Evolutionary conservation across 92 coral and sea anemone genomes (phyloP).

Genomic region (Epizoanthus illoricatus): DNA sequence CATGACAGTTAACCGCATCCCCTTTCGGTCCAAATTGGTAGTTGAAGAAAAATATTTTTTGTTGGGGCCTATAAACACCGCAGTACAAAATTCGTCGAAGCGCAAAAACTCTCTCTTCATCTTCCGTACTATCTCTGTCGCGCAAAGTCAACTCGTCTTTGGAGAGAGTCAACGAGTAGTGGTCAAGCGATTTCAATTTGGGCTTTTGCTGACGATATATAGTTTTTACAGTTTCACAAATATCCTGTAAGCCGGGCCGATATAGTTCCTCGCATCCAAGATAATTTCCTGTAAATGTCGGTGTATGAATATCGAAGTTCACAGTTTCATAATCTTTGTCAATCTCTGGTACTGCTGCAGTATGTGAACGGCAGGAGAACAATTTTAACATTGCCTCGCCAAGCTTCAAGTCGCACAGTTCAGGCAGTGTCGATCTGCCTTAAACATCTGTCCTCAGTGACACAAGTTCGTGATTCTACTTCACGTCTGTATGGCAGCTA

Average conservation of each 20-base stretch:
- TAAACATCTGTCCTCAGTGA: constrained; percentile 22
- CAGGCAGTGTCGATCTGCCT: constrained; percentile 11
- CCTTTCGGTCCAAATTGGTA: constrained; percentile 92
- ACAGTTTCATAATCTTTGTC: constrained; percentile 78
- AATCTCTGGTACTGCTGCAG: constrained; percentile 57
- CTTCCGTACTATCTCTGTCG: constrained; percentile 80
- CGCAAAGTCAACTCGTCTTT: constrained; percentile 80
- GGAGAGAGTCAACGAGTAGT: constrained; percentile 74
- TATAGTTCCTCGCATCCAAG: constrained; percentile 81
- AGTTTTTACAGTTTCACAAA: constrained; percentile 81
- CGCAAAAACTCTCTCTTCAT: constrained; percentile 70
- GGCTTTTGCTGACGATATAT: constrained; percentile 60
- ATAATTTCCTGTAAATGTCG: constrained; percentile 84
- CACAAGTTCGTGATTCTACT: constrained; percentile 5
- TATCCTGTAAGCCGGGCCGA: constrained; percentile 86
- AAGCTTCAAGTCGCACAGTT: constrained; percentile 10
- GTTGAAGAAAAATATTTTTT: constrained; percentile 88
- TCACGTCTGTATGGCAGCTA: constrained; percentile 12
- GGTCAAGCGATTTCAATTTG: constrained; percentile 59
- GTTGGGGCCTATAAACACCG: constrained; percentile 83
- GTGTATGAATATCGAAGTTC: constrained; percentile 72
- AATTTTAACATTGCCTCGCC: constrained; percentile 64
- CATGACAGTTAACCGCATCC: constrained; percentile 86
- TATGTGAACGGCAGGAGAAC: constrained; percentile 72
- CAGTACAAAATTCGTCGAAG: constrained; percentile 82